phyloP scores from a whole-genome alignment of 1,140 invertebrate species.

The Argopecten irradians region DNA sequence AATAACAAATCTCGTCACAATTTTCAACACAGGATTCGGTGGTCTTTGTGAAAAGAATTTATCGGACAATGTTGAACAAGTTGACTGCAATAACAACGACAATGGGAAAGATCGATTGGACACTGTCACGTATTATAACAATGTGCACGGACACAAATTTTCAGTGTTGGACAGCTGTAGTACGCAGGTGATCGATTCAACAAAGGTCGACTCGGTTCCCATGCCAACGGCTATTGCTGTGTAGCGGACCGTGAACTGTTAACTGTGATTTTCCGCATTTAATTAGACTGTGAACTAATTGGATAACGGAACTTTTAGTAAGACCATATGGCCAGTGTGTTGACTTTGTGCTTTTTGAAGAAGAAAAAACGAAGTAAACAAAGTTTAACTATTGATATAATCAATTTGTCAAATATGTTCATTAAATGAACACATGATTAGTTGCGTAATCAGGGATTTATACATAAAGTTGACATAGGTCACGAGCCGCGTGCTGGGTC shows the following conservation, averaged over 20 bases:
- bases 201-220: slow-evolving; percentile 52
- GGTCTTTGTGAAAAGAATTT: slow-evolving; percentile 61
- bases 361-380: neutral
- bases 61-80: slow-evolving; percentile 40
- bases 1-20: slow-evolving; percentile 70
- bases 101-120: slow-evolving; percentile 45
- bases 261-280: neutral
- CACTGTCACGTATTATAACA: slow-evolving; percentile 42
- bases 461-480: neutral
- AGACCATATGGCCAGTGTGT: neutral
- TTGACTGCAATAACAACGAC: slow-evolving; percentile 28
- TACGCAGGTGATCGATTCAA: slow-evolving; percentile 48
- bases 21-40: slow-evolving; percentile 71
- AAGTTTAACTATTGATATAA: neutral
- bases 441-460: slow-evolving; percentile 3
- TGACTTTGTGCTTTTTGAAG: neutral
- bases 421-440: neutral
- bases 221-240: slow-evolving; percentile 61
- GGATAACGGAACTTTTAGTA: neutral
- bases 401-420: neutral
- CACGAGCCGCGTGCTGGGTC: neutral
- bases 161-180: slow-evolving; percentile 48
- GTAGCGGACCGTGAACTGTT: neutral
- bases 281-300: neutral
- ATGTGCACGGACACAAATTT: slow-evolving; percentile 42